Conservation (phyloP, 1,140 invertebrate genomes). For the Lineus longissimus region DNA sequence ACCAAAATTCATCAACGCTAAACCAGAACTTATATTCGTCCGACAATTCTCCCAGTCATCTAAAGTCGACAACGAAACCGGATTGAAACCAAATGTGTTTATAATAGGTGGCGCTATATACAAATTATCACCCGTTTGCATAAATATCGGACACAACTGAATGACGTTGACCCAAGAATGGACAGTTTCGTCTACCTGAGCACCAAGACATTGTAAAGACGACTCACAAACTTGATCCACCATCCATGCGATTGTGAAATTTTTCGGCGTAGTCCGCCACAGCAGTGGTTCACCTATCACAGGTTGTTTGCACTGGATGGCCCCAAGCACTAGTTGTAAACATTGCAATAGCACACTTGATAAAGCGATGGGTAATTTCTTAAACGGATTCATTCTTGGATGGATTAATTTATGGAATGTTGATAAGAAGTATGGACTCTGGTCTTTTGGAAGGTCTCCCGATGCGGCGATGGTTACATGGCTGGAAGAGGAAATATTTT, state of each 20-base stretch:
- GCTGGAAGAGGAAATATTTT: too few relatives aligned
- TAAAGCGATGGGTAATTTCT: too few relatives aligned
- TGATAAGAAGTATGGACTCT: too few relatives aligned
- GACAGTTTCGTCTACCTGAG: neutral
- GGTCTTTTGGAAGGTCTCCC: too few relatives aligned
- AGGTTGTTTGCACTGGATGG: too few relatives aligned
- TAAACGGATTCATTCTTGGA: too few relatives aligned
- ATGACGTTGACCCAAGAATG: neutral
- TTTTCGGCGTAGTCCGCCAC: neutral
- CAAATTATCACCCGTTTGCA: slow-evolving; percentile 9
- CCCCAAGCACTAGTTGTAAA: too few relatives aligned
- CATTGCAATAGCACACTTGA: too few relatives aligned
- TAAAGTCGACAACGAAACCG: neutral
- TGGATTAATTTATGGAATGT: too few relatives aligned
- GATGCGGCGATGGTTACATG: too few relatives aligned
- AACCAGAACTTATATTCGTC: neutral
- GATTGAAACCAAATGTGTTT: neutral
- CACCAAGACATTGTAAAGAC: neutral
- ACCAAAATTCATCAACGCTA: neutral
- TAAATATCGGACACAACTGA: slow-evolving; percentile 13
- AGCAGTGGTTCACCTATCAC: too few relatives aligned
- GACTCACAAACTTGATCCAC: neutral
- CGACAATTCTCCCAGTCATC: neutral
- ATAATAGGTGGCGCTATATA: neutral
- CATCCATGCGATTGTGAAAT: neutral